Conservation (phyloP, 2,888 invertebrate species). For the Drosophila neutralis region DNA sequence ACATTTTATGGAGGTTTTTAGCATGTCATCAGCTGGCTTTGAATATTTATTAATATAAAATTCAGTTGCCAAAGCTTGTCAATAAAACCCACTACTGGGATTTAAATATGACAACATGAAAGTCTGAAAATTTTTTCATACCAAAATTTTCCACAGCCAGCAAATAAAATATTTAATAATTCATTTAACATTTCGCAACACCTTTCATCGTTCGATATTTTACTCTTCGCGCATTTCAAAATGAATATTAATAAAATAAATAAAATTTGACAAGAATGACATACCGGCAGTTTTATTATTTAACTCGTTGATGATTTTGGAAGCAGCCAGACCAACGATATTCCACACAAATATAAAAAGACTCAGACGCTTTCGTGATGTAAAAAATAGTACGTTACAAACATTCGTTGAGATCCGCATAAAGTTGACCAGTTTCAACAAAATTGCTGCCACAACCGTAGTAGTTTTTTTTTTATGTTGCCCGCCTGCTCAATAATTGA, state of each 20-base stretch:
- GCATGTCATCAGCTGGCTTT: conserved; percentile 12
- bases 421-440: conserved; percentile 47
- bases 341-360: conserved; percentile 6
- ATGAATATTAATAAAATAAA: conserved; percentile 11
- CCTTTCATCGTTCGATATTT: conserved; percentile 18
- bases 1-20: conserved; percentile 9
- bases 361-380: conserved; percentile 24
- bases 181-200: conserved; percentile 34
- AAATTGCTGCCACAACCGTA: conserved; percentile 23
- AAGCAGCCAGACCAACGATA: background rate
- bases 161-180: conserved; percentile 26
- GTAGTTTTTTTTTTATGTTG: conserved; percentile 9
- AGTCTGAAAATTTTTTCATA: conserved; percentile 2
- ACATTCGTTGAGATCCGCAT: conserved; percentile 14
- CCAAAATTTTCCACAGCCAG: background rate
- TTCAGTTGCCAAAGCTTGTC: conserved; percentile 17
- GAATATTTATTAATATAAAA: conserved; percentile 36
- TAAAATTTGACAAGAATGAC: conserved; percentile 25
- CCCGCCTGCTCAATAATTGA: conserved; percentile 44
- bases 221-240: background rate
- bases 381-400: conserved; percentile 10
- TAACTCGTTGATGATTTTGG: conserved; percentile 36
- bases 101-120: conserved; percentile 26
- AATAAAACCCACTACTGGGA: conserved; percentile 22
- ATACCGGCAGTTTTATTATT: conserved; percentile 36